Base-by-base conservation (phyloP, 2,888 invertebrate species). In the Phyllotreta striolata region DNA sequence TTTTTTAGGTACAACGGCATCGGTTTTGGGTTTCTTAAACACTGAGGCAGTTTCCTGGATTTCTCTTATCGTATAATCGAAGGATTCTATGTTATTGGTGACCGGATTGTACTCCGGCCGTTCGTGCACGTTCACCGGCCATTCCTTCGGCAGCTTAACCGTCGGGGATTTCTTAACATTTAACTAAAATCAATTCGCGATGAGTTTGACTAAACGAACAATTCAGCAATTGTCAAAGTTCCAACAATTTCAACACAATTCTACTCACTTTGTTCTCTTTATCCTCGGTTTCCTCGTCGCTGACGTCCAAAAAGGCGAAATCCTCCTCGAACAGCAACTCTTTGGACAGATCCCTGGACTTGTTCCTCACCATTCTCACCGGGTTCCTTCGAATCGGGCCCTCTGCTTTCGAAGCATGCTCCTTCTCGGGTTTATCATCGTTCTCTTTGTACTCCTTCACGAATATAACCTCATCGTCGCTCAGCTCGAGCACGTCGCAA, bases 71-170 rank as follows among this genome's bases (percentile, higher is more conserved):
- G 69, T 72, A 49, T 70, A 72, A 63, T 78, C 77, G 52, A 78
- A 74, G 55, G 76, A 72, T 65, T 77, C 77, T n/a, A 80, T 72
- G 63, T 74, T 74, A 40, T 75, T 72, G 0, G 79, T 78, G 12
- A 69, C 60, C 35, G 73, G 68, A 56, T 80, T 78, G 66, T 75
- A 81, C 49, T 74, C 76, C 3, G 76, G 74, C 10, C 83, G 83
- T 37, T 81, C 74, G 67, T 73, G 73, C 9, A 67, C 73, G 37
- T 74, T 71, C 1, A 72, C 56, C 0, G 74, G 72, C 74, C 72
- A 74, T 55, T 70, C 69, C 43, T 74, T 74, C 0, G 66, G 64
- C 7, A 54, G 58, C 10, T 62, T 66, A 2, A 69, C 60, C n/a
- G 55, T 13, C 13, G 61, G 6, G 1, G 64, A 39, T 9, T 56